phyloP scores from a whole-genome alignment of 2,888 invertebrate species.

The Drosophila atroscutellata region DNA sequence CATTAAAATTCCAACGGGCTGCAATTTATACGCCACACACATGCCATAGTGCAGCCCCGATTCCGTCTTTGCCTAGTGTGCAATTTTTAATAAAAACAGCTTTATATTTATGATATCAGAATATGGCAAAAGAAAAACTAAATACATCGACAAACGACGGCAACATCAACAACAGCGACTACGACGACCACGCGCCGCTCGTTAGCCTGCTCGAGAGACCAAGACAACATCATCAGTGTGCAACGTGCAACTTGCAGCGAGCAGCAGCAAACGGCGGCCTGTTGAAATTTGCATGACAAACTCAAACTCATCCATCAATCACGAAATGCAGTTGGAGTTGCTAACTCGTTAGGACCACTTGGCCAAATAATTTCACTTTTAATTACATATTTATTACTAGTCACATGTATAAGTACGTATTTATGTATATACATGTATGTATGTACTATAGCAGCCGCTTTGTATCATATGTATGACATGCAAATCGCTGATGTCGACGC shows the following conservation, averaged over 20 bases:
- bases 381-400: conserved; percentile 53
- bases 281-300: conserved; percentile 81
- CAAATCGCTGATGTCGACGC: conserved; percentile 49
- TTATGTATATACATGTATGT: neutral
- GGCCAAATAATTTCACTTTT: conserved; percentile 76
- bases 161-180: conserved; percentile 19
- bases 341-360: conserved; percentile 69
- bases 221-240: conserved; percentile 61
- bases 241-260: conserved; percentile 43
- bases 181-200: conserved; percentile 75
- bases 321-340: conserved; percentile 59
- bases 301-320: conserved; percentile 81
- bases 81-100: conserved; percentile 80
- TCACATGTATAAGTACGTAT: neutral
- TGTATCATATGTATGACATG: conserved; percentile 17
- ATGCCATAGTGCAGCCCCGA: conserved; percentile 61
- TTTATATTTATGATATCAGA: conserved; percentile 80
- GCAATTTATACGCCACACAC: conserved; percentile 81
- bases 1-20: conserved; percentile 78
- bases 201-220: conserved; percentile 58
- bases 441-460: conserved; percentile 5
- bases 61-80: conserved; percentile 47
- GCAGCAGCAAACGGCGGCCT: conserved; percentile 28
- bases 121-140: conserved; percentile 50
- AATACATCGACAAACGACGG: conserved; percentile 10